Evolutionary conservation across 2,113 vertebrate genomes (phyloP), one percentile per base, ranked within the genome.

Genomic region (Xenopus laevis): DNA sequence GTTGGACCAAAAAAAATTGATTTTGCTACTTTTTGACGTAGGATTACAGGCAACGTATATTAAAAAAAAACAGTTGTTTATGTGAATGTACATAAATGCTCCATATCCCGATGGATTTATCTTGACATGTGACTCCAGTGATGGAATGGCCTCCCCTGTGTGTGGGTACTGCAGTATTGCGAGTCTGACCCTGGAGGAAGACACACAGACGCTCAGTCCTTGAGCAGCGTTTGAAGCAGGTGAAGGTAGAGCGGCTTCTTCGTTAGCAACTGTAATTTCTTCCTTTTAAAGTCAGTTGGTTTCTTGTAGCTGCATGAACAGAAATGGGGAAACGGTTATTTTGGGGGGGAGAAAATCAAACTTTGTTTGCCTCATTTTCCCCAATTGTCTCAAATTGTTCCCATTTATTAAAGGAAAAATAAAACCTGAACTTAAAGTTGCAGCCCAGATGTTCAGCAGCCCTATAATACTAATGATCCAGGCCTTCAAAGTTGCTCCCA

Each of bases 161-260:
- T 6, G 3, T 3, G 30, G 13, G 52, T 67, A 71, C 15, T 76
- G 27, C 71, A 71, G 80, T 81, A 82, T 72, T 68, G 0, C 67
- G 71, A 63, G n/a, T 18, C 27, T 13, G 62, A 20, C n/a, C n/a
- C n/a, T n/a, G n/a, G n/a, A n/a, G 23, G 21, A 23, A 7, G 20
- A n/a, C 15, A 15, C 6, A 17, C 16, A 33, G 4, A 10, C 13
- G 23, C 15, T 47, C 40, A 95, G 78, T 99, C 96, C 88, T 96
- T 98, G 91, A 96, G 95, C 86, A 99, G 84, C 17, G 91, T 97
- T 84, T 99, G 97, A 84, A 97, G 92, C 69, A 99, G 94, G 81
- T 99, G 97, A 81, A 99, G 97, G 88, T 95, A 99, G 78, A 99
- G 95, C 84, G 96, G 97, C 89, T 99, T 99, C 94, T 96, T 99